A percentile compares a stretch with the other conserved stretches of the same genome.
Evolutionary conservation across 2,888 invertebrate species (phyloP).

Genomic region (Limulus polyphemus): DNA sequence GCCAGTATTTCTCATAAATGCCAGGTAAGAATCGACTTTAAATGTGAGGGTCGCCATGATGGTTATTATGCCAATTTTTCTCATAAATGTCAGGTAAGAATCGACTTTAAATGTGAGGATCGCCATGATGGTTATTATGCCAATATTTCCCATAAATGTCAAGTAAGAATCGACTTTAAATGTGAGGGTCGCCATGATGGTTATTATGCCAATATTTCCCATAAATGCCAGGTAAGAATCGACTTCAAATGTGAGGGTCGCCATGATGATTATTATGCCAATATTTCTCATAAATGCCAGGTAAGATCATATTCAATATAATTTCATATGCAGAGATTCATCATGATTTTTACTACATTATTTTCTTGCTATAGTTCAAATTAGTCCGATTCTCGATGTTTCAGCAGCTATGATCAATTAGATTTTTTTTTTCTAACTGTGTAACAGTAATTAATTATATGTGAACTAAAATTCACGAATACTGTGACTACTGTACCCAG

Average conservation of each 20-base stretch:
- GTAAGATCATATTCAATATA: too few relatives aligned
- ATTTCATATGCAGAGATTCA: too few relatives aligned
- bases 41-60: slow-evolving; percentile 69
- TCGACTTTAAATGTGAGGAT: slow-evolving; percentile 69
- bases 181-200: slow-evolving; percentile 75
- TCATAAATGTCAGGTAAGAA: too few relatives aligned
- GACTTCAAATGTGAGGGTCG: slow-evolving; percentile 70
- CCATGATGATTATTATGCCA: slow-evolving; percentile 86
- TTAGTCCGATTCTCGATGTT: too few relatives aligned
- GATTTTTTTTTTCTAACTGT: too few relatives aligned
- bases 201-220: slow-evolving; percentile 74
- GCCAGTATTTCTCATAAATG: slow-evolving; percentile 69
- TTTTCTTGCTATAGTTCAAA: too few relatives aligned
- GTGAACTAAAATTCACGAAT: too few relatives aligned
- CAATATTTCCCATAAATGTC: slow-evolving; percentile 52
- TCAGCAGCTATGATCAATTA: too few relatives aligned
- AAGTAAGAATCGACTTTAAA: slow-evolving; percentile 76
- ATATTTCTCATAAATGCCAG: slow-evolving; percentile 48
- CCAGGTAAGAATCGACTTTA: slow-evolving; percentile 66
- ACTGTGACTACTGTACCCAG: too few relatives aligned
- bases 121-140: slow-evolving; percentile 87
- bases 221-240: slow-evolving; percentile 49
- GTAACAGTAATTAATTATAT: too few relatives aligned
- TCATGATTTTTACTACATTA: too few relatives aligned
- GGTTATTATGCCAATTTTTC: slow-evolving; percentile 81